These are phyloP conservation scores for Cynopterus sphinx DNA, from an alignment of 2,797 vertebrate genomes.

Conservation along the genomic window DNA sequence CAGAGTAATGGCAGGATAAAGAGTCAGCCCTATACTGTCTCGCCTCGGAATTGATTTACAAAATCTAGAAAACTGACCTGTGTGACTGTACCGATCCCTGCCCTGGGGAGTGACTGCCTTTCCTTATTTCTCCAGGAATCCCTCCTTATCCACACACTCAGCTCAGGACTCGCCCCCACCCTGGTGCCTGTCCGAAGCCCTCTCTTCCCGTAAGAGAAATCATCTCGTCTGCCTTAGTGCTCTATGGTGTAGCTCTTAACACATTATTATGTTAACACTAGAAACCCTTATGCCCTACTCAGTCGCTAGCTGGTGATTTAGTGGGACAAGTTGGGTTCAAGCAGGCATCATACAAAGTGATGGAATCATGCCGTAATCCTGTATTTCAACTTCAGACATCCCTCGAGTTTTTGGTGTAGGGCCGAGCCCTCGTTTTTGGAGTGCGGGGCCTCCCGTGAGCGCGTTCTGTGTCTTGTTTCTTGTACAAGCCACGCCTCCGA, in stretches of 20 bases:
- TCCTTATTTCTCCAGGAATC: background rate
- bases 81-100: background rate
- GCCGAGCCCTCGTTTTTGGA: background rate
- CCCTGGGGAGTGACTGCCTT: background rate
- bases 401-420: conserved; percentile 20
- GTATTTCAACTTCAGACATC: conserved; percentile 58
- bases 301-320: conserved; percentile 9
- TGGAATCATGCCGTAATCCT: background rate
- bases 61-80: background rate
- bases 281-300: background rate
- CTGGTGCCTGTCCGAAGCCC: background rate
- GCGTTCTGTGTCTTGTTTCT: background rate
- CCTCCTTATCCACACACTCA: background rate
- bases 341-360: background rate
- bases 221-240: background rate
- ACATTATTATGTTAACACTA: background rate
- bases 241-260: background rate
- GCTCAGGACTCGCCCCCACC: background rate
- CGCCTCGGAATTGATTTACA: background rate
- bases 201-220: background rate
- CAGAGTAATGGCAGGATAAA: background rate
- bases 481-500: background rate
- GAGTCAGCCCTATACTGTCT: background rate
- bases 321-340: conserved; percentile 48
- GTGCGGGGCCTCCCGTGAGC: background rate